Evolutionary conservation across 2,797 vertebrate genomes (phyloP).

Genomic region (Chromobotia macracanthus): DNA sequence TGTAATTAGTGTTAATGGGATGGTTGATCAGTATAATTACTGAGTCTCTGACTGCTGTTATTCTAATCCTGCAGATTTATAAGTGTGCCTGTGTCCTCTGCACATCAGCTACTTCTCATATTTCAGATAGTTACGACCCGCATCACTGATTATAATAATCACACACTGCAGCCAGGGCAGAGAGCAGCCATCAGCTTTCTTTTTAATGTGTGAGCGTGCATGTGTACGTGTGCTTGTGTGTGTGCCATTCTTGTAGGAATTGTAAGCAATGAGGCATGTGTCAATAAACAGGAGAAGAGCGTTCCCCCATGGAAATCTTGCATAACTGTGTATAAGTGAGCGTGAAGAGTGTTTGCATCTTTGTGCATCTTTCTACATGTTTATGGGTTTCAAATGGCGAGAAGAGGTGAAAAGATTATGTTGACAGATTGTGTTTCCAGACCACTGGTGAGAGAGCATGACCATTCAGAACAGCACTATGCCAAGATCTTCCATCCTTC

Average conservation of each 20-base stretch:
- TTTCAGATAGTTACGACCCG: conserved; percentile 24
- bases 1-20: conserved; percentile 73
- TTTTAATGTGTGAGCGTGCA: background rate
- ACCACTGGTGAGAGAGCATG: conserved; percentile 35
- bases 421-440: conserved; percentile 47
- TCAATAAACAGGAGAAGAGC: background rate
- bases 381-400: conserved; percentile 6
- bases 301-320: background rate
- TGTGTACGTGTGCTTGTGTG: background rate
- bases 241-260: background rate
- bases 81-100: conserved; percentile 62
- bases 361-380: background rate
- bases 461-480: conserved; percentile 12
- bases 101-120: conserved; percentile 38
- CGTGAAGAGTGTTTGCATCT: background rate
- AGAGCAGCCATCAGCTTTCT: background rate
- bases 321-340: background rate
- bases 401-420: conserved; percentile 27
- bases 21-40: conserved; percentile 75
- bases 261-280: conserved; percentile 5
- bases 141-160: conserved; percentile 30
- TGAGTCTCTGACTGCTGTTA: conserved; percentile 62
- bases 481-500: conserved; percentile 7
- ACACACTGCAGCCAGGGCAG: background rate
- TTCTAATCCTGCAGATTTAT: conserved; percentile 65